These are phyloP conservation scores for Campoplex capitator DNA, from an alignment of 2,888 invertebrate species.

Conservation along the genomic window DNA sequence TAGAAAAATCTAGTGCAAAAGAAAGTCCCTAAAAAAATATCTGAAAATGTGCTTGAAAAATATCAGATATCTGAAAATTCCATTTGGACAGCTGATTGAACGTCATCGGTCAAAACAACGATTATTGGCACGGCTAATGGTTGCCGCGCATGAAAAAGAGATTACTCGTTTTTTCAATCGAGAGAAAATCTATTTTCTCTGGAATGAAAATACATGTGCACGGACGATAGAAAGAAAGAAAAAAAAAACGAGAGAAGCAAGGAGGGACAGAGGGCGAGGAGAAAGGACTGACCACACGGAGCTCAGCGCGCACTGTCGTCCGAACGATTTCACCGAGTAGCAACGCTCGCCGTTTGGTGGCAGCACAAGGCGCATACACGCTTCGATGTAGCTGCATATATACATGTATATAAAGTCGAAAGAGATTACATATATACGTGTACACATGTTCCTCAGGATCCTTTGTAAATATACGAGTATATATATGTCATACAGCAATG, in stretches of 20 bases:
- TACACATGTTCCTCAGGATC: conserved; percentile 15
- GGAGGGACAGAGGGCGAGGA: conserved; percentile 29
- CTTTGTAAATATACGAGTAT: not conserved
- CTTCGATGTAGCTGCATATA: not conserved
- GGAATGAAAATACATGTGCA: conserved; percentile 65
- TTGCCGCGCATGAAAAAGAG: not conserved
- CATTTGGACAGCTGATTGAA: not conserved
- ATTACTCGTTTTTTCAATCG: conserved; percentile 5
- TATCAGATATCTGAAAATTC: not conserved
- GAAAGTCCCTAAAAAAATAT: no score
- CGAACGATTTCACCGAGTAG: conserved; percentile 56
- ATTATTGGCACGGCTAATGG: not conserved
- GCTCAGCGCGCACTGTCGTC: conserved; percentile 33
- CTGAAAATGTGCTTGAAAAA: no score
- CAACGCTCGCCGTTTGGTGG: conserved; percentile 56
- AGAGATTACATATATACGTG: not conserved
- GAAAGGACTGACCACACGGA: conserved; percentile 9
- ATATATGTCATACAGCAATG: conserved; percentile 1
- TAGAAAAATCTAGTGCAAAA: no score
- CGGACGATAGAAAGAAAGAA: conserved; percentile 41
- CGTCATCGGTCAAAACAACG: not conserved
- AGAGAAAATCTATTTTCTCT: conserved; percentile 62
- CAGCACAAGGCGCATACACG: conserved; percentile 40
- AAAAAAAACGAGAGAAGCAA: conserved; percentile 5
- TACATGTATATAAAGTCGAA: not conserved